phyloP scores from a whole-genome alignment of 64 coral and sea anemone genomes.

The Acropora tenuis region DNA sequence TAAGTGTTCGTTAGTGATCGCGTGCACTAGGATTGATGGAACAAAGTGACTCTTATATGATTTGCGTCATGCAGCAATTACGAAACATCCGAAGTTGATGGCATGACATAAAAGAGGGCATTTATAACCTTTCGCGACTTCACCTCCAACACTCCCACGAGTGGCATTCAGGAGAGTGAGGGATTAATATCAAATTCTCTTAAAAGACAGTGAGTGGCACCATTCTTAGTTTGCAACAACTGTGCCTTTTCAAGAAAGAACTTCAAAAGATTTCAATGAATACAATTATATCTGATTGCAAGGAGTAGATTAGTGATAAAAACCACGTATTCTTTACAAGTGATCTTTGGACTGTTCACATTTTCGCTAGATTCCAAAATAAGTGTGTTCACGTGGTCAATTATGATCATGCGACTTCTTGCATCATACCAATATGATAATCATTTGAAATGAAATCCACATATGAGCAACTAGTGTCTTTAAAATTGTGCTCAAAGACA shows the following conservation, averaged over 20 bases:
- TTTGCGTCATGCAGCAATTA: too few species aligned
- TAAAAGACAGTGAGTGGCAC: too few species aligned
- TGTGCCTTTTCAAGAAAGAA: not conserved
- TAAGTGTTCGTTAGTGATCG: too few species aligned
- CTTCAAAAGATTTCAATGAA: not conserved
- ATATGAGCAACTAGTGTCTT: not conserved
- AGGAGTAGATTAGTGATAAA: not conserved
- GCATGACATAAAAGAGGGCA: too few species aligned
- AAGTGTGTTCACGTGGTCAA: not conserved
- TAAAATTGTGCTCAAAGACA: not conserved
- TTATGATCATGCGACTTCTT: not conserved
- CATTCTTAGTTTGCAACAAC: too few species aligned
- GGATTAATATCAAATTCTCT: not conserved
- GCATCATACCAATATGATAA: not conserved
- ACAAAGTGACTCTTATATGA: too few species aligned
- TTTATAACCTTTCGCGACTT: not conserved
- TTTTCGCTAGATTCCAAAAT: not conserved
- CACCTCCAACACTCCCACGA: not conserved
- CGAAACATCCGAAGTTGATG: too few species aligned
- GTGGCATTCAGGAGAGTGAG: too few species aligned
- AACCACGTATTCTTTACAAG: not conserved
- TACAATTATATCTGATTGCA: not conserved
- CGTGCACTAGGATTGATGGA: too few species aligned
- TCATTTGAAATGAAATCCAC: not conserved
- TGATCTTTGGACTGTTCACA: slow-evolving; percentile 3